Evolutionary conservation across 2,888 invertebrate genomes (phyloP).

Genomic region (Pseudoips prasinana): DNA sequence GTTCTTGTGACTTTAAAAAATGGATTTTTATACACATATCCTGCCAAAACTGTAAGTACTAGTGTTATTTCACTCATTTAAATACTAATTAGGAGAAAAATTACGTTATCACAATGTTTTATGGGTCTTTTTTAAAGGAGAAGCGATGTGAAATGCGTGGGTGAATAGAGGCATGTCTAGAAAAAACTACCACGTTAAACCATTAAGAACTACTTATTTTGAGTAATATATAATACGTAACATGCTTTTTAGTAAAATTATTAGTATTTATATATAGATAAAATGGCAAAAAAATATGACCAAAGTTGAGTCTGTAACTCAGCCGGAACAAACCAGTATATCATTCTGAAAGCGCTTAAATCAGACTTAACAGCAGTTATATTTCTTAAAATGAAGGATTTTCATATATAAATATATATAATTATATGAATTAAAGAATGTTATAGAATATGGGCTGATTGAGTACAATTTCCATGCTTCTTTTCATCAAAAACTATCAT

Average conservation of each 20-base stretch:
- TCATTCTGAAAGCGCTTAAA: constrained; percentile 6
- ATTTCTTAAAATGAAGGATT: constrained; percentile 11
- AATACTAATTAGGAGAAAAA: constrained; percentile 7
- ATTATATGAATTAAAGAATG: constrained; percentile 1
- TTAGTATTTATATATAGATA: too few relatives aligned
- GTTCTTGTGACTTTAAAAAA: constrained; percentile 25
- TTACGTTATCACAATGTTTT: constrained; percentile 3
- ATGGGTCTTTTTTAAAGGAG: background rate
- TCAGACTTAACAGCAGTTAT: constrained; percentile 2
- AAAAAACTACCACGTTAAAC: background rate
- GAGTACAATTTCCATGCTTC: too few relatives aligned
- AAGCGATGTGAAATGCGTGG: constrained; percentile 6
- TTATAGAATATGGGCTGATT: too few relatives aligned
- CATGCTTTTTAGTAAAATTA: too few relatives aligned
- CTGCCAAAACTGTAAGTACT: constrained; percentile 50
- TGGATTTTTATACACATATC: constrained; percentile 39
- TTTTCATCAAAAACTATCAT: too few relatives aligned
- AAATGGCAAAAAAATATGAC: background rate
- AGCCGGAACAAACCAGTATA: constrained; percentile 1
- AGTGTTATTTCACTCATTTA: constrained; percentile 24
- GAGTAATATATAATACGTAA: background rate
- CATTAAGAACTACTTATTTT: background rate
- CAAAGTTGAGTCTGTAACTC: constrained; percentile 17
- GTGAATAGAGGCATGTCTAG: background rate
- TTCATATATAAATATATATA: constrained; percentile 4